A percentile compares a stretch with the other conserved stretches of the same genome.
Conservation (phyloP, 1,140 invertebrate genomes). For the Drosophila ananassae region DNA sequence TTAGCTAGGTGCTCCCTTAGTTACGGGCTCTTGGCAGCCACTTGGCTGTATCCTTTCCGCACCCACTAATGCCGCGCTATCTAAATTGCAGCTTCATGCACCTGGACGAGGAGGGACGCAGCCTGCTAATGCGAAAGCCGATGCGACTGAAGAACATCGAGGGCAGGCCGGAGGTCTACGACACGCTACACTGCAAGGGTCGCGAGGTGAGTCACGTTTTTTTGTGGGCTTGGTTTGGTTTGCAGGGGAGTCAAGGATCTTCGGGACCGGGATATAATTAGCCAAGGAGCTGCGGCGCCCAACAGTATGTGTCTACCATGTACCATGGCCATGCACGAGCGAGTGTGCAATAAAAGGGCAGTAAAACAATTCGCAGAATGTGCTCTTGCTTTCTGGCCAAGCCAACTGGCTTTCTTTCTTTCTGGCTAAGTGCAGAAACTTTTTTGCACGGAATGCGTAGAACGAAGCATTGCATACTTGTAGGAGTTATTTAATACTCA, state of each 20-base stretch:
- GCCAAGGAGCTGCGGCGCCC: conserved; percentile 36
- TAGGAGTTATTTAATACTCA: conserved; percentile 77
- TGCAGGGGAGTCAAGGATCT: neutral
- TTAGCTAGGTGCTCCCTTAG: neutral
- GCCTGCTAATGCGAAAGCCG: conserved; percentile 85
- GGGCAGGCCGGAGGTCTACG: conserved; percentile 87
- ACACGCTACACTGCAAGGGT: conserved; percentile 86
- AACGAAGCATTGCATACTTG: conserved; percentile 68
- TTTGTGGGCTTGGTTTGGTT: no score
- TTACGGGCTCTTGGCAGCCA: conserved; percentile 3
- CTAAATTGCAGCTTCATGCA: conserved; percentile 74
- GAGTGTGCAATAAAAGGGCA: conserved; percentile 68
- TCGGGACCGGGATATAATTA: conserved; percentile 53
- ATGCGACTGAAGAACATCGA: conserved; percentile 87
- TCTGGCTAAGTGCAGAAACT: conserved; percentile 46
- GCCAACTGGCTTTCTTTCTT: conserved; percentile 5
- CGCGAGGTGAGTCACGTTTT: conserved; percentile 85
- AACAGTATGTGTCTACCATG: neutral
- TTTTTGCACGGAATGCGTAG: conserved; percentile 34
- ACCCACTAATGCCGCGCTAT: neutral
- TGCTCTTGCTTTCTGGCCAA: neutral
- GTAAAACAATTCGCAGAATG: conserved; percentile 72
- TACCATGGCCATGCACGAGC: conserved; percentile 36
- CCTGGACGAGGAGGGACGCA: conserved; percentile 77
- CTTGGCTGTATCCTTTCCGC: conserved; percentile 7